Evolutionary conservation across 2,113 vertebrate genomes (phyloP), one percentile per base, ranked within the genome.

Genomic region (Clarias macrocephalus): DNA sequence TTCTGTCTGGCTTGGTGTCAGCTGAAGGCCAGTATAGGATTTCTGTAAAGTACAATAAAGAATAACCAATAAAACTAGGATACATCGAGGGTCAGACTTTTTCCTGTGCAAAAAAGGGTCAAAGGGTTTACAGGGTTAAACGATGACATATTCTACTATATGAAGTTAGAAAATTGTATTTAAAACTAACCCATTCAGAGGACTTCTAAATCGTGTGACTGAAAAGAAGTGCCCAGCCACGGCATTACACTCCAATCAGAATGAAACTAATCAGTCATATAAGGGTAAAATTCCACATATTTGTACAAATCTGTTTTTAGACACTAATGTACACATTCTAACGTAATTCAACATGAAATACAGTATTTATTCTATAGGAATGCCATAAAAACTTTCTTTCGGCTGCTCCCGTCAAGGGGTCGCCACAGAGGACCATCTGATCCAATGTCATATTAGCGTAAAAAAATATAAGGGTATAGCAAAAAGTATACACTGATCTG

Each of bases 1-100:
- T 48, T 91, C 80, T n/a, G 88, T 86, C 82, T 91, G 90, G n/a
- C 88, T 89, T 23, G 85, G 88, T 33, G 90, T 91, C n/a, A 91
- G 85, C 4, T 87, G 77, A 54, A 91, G 85, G 28, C 90, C 90
- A 57, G 33, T 60, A 56, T 91, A 91, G 9, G 90, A 89, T 72
- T 89, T 87, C 90, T 91, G 82, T 9, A 80, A 82, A 37, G 42
- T 66, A 86, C 86, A 79, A 57, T 19, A 12, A 37, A 65, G 7
- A 37, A 52, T 72, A 84, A 79, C 48, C 10, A 87, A 30, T 28
- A 42, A 30, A 33, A 30, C n/a, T 0, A 7, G 30, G 7, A 11
- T 21, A 33, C 33, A 18, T 0, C 28, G 19, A 80, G 15, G n/a
- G 7, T 60, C 5, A 11, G 25, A 73, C 70, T 76, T 52, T 76